Evolutionary conservation across 2,888 invertebrate genomes (phyloP), one percentile per base, ranked within the genome.

Genomic region (Cheilosia scutellata): DNA sequence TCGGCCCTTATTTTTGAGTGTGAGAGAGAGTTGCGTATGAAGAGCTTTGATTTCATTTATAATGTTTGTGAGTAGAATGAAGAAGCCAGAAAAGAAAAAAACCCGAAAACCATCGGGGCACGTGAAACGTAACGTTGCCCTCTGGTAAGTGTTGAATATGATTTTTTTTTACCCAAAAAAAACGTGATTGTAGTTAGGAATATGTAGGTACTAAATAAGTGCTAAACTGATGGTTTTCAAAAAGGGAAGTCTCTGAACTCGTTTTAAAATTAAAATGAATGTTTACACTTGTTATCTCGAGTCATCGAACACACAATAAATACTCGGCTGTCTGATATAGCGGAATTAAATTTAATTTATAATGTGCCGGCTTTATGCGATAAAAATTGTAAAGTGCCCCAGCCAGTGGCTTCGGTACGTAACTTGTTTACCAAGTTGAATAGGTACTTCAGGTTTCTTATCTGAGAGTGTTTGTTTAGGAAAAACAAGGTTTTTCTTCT

Each of bases 61-160:
- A 20, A 20, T 53, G 37, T 40, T 53, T 16, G 16, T 7, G 11
- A 33, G 27, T 58, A 60, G 47, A 55, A 13, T 44, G 57, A 70
- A 20, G 9, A 40, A 16, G 49, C 27, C 37, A 78, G 2, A 60
- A 44, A 60, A n/a, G n/a, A n/a, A 53, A 62, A n/a, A 47, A 40
- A 7, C 13, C 6, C 27, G n/a, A 70, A 71, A 58, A 58, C 27
- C 57, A 79, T 62, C 74, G 57, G 83, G 83, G 79, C 70, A 65
- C 47, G 58, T 63, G 83, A 78, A 74, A 74, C 63, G 65, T 75
- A 74, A 63, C 79, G 62, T 75, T 31, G 79, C 70, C 83, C 83
- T 84, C 65, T 75, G 79, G 83, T 84, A 84, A 79, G 83, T 84
- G 74, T 74, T 63, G 74, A 74, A 78, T 65, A 40, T 51, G 63